These are phyloP conservation scores for Pelochelys cantorii DNA, from an alignment of 2,797 vertebrate species.

Conservation along the genomic window DNA sequence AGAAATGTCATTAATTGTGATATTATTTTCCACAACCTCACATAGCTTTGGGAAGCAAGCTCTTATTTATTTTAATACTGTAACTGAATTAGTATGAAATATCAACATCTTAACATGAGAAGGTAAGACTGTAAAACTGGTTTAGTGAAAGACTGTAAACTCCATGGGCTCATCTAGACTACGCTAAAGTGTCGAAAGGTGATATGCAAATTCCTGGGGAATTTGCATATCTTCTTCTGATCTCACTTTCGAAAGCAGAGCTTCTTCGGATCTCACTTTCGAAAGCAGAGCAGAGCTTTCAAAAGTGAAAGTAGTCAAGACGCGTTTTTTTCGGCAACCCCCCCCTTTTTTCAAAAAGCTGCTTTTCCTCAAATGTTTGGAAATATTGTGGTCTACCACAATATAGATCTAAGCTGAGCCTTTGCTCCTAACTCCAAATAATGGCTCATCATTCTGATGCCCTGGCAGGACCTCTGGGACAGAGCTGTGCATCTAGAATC, in stretches of 20 bases:
- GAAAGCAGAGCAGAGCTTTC: no score
- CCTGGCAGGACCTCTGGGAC: not conserved
- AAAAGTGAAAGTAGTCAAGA: no score
- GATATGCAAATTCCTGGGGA: no score
- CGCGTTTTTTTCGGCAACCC: no score
- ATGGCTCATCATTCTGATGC: not conserved
- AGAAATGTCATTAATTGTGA: not conserved
- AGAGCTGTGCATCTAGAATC: not conserved
- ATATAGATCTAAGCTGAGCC: not conserved
- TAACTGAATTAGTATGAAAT: not conserved
- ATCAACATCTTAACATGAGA: not conserved
- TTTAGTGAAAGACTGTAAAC: not conserved
- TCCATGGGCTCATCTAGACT: not conserved
- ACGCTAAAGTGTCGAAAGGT: no score
- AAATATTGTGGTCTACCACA: not conserved
- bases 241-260: no score
- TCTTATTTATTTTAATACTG: not conserved
- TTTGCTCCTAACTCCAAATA: not conserved
- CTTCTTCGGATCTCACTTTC: no score
- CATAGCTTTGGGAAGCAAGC: rapidly evolving
- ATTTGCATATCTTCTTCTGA: no score
- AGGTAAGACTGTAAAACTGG: not conserved
- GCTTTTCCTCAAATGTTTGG: not conserved
- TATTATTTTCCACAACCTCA: not conserved
- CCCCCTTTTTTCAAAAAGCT: no score